Evolutionary conservation across 1,140 invertebrate genomes (phyloP), one percentile per base, ranked within the genome.

Genomic region (Listronotus oregonensis): DNA sequence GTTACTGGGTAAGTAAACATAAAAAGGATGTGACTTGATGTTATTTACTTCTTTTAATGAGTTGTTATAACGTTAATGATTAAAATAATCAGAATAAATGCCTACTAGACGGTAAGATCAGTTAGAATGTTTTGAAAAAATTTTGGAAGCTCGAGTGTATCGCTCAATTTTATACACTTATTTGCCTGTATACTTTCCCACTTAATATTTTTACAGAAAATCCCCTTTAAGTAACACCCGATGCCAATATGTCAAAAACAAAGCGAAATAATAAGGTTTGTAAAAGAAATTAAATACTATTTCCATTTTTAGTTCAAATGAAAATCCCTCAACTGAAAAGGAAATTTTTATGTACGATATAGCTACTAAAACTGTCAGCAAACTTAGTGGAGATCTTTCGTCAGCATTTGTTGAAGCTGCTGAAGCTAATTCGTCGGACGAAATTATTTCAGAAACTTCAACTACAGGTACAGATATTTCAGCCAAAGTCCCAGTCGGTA

Each of bases 301-400:
- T 27, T 27, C n/a, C n/a, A 27, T 27, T 27, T 27, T 27, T 27
- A 87, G 85, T 71, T 81, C 82, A 58, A 80, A 83, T 39, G 75
- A 78, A 43, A 39, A 49, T 9, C 68, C 72, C 44, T 67, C 82
- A 17, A 82, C 82, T 11, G 85, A 87, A 43, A 88, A 89, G 76
- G 90, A 93, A 81, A 93, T 93, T 65, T 93, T 86, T 78, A 93
- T 93, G 91, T 93, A 91, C 75, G 91, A 93, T 72, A 85, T 91
- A 9, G 77, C 81, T 44, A 87, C 86, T 0, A 77, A 74, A 71
- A 85, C 82, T 31, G 87, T 92, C 1, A 92, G 84, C 77, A 90
- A 87, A 79, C 77, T 93, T 21, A 72, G 70, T 54, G 91, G 91
- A 1, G 90, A 92, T 73, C 80, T 94, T 17, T 92, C 90, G 0